phyloP scores from a whole-genome alignment of 2,888 invertebrate species.

The Chymomyza caudatula region DNA sequence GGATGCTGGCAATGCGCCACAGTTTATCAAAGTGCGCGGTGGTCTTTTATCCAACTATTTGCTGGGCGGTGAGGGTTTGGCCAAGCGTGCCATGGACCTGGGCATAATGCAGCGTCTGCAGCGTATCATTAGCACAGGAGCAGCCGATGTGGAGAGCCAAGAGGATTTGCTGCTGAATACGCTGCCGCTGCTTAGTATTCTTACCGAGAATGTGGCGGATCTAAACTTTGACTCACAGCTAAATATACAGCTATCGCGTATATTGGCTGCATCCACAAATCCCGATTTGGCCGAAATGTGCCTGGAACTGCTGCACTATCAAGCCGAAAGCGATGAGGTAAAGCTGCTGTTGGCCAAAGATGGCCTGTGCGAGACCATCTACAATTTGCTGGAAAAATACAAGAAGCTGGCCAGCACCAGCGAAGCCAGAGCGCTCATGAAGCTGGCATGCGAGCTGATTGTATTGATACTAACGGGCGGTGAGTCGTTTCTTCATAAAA shows the following conservation, averaged over 20 bases:
- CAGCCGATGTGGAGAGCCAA: conserved; percentile 79
- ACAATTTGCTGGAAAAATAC: conserved; percentile 85
- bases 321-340: conserved; percentile 89
- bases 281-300: conserved; percentile 87
- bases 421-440: conserved; percentile 83
- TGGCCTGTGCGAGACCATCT: conserved; percentile 87
- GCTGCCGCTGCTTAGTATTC: conserved; percentile 81
- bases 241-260: conserved; percentile 82
- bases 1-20: conserved; percentile 75
- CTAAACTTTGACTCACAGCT: conserved; percentile 80
- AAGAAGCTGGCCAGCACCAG: conserved; percentile 83
- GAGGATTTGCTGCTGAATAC: conserved; percentile 81
- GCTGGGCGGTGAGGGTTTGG: conserved; percentile 84
- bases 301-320: conserved; percentile 86
- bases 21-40: conserved; percentile 83
- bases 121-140: conserved; percentile 78
- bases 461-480: conserved; percentile 92
- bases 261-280: conserved; percentile 82
- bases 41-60: conserved; percentile 90
- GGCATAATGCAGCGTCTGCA: conserved; percentile 80
- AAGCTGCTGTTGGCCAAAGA: conserved; percentile 87
- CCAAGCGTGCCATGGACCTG: conserved; percentile 81
- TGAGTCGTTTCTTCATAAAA: conserved; percentile 71
- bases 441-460: conserved; percentile 91
- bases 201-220: conserved; percentile 83